These are phyloP conservation scores for Stegodyphus dumicola DNA, from an alignment of 1,140 invertebrate species.

Conservation along the genomic window DNA sequence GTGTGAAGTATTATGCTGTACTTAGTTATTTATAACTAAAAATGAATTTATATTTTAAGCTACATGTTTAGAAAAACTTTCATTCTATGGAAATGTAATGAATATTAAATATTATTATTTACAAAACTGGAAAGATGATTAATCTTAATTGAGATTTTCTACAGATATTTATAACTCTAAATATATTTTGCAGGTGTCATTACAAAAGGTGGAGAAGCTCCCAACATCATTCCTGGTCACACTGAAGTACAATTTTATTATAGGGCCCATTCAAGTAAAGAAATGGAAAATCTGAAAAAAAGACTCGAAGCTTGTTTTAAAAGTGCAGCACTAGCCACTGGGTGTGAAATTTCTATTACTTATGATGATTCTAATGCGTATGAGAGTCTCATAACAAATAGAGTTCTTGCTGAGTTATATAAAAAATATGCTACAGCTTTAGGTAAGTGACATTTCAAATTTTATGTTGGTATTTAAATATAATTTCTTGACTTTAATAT, in stretches of 20 bases:
- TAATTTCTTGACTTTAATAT: not conserved
- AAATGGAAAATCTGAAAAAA: conserved; percentile 65
- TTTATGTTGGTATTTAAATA: no score
- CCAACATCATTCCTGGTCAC: conserved; percentile 69
- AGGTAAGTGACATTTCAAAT: conserved; percentile 25
- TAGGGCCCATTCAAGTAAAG: conserved; percentile 65
- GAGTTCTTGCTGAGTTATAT: conserved; percentile 63
- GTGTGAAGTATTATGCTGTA: no score
- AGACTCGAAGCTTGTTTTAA: conserved; percentile 66
- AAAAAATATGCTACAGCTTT: conserved; percentile 63
- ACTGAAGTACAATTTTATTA: conserved; percentile 66
- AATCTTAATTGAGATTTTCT: no score
- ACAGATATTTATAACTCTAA: not conserved
- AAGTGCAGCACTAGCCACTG: conserved; percentile 67
- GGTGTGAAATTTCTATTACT: conserved; percentile 63
- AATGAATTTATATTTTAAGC: no score
- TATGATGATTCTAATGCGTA: conserved; percentile 13
- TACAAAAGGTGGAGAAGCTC: conserved; percentile 67
- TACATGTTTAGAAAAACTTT: no score
- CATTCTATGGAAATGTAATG: no score
- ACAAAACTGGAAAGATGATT: no score
- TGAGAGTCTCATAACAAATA: conserved; percentile 64
- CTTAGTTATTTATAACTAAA: no score
- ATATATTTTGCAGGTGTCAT: conserved; percentile 58
- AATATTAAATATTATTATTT: no score